Evolutionary conservation across 2,113 vertebrate genomes (phyloP).

Genomic region (Neotoma lepida): DNA sequence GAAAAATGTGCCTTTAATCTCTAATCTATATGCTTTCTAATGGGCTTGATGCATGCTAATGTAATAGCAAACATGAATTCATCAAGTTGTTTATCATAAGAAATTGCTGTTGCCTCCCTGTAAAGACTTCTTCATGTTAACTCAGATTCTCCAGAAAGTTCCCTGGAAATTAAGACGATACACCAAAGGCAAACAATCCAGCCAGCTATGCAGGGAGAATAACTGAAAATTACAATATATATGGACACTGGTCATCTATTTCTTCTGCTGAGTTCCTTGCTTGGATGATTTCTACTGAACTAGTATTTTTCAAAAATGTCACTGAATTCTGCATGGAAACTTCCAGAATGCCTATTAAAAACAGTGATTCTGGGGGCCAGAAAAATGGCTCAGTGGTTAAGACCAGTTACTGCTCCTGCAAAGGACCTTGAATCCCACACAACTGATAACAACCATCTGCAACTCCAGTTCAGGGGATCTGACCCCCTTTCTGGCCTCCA

Average conservation of each 20-base stretch:
- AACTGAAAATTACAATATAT: neutral
- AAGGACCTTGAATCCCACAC: neutral
- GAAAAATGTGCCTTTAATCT: neutral
- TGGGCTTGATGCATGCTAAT: neutral
- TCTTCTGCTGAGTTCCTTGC: neutral
- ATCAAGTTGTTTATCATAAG: constrained; percentile 40
- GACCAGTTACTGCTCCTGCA: neutral
- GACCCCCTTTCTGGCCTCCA: too few species aligned
- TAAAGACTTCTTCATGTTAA: constrained; percentile 41
- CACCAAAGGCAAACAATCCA: neutral
- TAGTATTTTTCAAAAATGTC: neutral
- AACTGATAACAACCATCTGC: neutral
- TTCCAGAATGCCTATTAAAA: neutral
- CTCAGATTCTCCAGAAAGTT: constrained; percentile 16
- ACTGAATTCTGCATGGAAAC: neutral
- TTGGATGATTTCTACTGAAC: neutral
- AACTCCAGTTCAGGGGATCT: neutral
- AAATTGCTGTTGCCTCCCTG: neutral
- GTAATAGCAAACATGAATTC: constrained; percentile 1
- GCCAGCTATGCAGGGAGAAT: neutral
- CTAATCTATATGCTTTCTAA: neutral
- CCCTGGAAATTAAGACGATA: neutral
- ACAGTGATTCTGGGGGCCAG: neutral
- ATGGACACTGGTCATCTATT: neutral
- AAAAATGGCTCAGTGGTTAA: neutral